A percentile compares a stretch with the other conserved stretches of the same genome.
Evolutionary conservation across 2,113 vertebrate species (phyloP).

Genomic region (Macroglossus sobrinus): DNA sequence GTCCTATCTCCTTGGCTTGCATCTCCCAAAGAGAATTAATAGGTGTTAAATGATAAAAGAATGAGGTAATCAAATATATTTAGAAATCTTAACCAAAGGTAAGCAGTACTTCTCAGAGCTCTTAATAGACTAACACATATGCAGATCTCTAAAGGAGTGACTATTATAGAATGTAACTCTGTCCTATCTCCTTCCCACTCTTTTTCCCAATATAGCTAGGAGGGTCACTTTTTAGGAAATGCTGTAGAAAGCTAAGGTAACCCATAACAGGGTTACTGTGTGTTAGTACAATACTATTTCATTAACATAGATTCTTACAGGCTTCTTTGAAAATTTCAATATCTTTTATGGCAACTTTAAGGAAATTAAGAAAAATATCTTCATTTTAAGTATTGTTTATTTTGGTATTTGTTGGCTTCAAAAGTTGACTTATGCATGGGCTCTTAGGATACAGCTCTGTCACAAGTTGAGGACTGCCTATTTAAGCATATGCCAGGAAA

Average conservation of each 20-base stretch:
- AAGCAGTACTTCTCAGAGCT: neutral
- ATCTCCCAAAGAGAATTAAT: conserved; percentile 27
- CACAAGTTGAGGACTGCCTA: neutral
- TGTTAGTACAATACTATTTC: neutral
- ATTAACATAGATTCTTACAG: neutral
- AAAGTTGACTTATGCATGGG: neutral
- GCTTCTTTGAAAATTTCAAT: neutral
- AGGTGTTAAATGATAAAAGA: conserved; percentile 19
- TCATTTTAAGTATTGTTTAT: conserved; percentile 36
- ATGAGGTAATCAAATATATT: conserved; percentile 1
- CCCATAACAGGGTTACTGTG: neutral
- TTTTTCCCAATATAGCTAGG: neutral
- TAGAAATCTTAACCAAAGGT: conserved; percentile 17
- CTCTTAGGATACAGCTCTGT: neutral
- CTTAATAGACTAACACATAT: neutral
- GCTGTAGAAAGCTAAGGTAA: neutral
- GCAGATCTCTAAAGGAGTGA: neutral
- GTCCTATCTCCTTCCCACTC: neutral
- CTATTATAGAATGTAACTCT: neutral
- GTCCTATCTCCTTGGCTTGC: neutral
- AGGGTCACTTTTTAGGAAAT: neutral
- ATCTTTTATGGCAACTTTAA: neutral
- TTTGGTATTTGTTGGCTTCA: neutral
- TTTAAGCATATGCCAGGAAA: neutral
- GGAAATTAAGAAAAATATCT: conserved; percentile 13